A percentile compares a stretch with the other conserved stretches of the same genome.
These are phyloP conservation scores for Seriola rivoliana DNA, from an alignment of 2,113 vertebrate genomes.

Conservation along the genomic window DNA sequence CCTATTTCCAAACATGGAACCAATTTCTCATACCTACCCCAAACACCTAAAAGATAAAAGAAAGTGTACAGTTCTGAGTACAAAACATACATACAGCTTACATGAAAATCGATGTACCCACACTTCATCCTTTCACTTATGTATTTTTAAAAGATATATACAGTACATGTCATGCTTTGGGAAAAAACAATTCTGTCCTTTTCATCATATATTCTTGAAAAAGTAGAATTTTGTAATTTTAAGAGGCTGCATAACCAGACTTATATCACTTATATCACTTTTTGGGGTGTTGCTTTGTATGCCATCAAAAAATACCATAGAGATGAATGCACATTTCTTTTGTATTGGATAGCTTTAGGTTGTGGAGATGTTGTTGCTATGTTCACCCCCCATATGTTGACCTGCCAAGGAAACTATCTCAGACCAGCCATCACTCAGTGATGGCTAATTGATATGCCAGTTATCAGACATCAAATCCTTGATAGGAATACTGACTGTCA, in stretches of 20 bases:
- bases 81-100: neutral
- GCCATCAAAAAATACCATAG: neutral
- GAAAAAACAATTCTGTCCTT: no score
- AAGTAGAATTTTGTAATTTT: neutral
- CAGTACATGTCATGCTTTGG: no score
- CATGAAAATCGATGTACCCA: neutral
- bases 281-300: neutral
- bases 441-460: conserved; percentile 22
- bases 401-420: neutral
- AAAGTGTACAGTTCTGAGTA: neutral
- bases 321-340: neutral
- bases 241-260: neutral
- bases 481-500: conserved; percentile 8
- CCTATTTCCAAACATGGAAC: neutral
- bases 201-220: no score
- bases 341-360: neutral
- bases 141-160: neutral
- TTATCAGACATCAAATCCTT: conserved; percentile 29
- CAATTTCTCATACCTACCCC: no score
- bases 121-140: neutral
- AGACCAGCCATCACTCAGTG: neutral
- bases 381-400: neutral
- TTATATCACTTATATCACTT: no score
- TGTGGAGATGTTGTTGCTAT: neutral
- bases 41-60: no score